A percentile compares a stretch with the other conserved stretches of the same genome.
Conservation (phyloP, 92 coral and sea anemone species). For the Epizoanthus scotinus region DNA sequence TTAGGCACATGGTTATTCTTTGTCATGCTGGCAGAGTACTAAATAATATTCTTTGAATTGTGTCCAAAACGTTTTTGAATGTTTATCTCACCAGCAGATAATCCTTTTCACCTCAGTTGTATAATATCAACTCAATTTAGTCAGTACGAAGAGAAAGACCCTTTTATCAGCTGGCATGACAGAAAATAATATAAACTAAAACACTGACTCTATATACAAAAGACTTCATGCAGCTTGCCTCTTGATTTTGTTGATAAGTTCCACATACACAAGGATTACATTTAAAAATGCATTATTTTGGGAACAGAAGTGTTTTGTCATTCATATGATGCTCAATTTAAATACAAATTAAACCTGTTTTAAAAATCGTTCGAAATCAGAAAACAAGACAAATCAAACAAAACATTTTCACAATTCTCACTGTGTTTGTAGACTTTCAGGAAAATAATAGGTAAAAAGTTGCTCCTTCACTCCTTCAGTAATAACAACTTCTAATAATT, state of each 20-base stretch:
- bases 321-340: not conserved
- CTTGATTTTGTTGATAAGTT: slow-evolving; percentile 2
- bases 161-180: too few relatives aligned
- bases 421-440: not conserved
- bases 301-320: not conserved
- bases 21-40: too few relatives aligned
- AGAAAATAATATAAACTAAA: not conserved
- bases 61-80: too few relatives aligned
- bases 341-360: not conserved
- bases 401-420: not conserved
- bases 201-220: not conserved
- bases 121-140: too few relatives aligned
- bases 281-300: not conserved
- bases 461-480: too few relatives aligned
- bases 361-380: not conserved
- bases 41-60: too few relatives aligned
- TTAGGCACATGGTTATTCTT: too few relatives aligned
- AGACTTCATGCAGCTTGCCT: slow-evolving; percentile 1
- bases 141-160: too few relatives aligned
- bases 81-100: too few relatives aligned
- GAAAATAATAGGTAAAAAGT: not conserved
- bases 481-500: not conserved
- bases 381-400: not conserved
- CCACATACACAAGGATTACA: slow-evolving; percentile 6
- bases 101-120: too few relatives aligned